phyloP scores from a whole-genome alignment of 1,140 invertebrate species.

The Trinorchestia longiramus region DNA sequence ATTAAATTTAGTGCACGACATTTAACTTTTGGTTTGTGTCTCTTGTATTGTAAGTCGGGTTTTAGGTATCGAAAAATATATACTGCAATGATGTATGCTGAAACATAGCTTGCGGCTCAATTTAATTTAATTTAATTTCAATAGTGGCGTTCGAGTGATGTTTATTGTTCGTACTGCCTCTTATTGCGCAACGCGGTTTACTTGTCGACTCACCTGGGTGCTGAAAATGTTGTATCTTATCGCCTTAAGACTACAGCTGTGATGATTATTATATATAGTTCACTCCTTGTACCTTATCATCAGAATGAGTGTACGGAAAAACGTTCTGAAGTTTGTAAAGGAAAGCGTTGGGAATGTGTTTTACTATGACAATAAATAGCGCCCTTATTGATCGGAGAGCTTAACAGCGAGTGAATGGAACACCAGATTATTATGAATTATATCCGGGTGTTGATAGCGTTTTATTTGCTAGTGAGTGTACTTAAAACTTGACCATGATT shows the following conservation, averaged over 20 bases:
- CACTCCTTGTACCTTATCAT: neutral
- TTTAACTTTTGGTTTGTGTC: too few relatives aligned
- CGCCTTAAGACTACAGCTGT: neutral
- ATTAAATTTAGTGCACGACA: too few relatives aligned
- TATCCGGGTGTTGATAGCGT: neutral
- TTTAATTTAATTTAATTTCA: too few relatives aligned
- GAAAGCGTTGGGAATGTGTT: neutral
- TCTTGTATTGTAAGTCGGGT: too few relatives aligned
- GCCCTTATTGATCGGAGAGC: neutral
- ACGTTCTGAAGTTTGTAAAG: neutral
- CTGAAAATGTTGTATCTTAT: neutral
- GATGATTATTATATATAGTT: neutral
- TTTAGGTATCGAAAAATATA: too few relatives aligned
- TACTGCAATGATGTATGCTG: too few relatives aligned
- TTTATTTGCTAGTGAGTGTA: neutral
- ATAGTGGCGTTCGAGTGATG: too few relatives aligned
- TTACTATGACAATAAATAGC: neutral
- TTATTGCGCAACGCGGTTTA: neutral
- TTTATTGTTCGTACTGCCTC: neutral
- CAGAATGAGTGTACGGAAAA: neutral
- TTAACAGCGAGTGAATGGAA: neutral
- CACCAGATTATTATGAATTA: neutral
- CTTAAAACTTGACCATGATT: neutral
- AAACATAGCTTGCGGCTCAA: too few relatives aligned
- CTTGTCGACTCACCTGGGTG: neutral